phyloP scores from a whole-genome alignment of 2,888 invertebrate species.

The Capitulum mitella region DNA sequence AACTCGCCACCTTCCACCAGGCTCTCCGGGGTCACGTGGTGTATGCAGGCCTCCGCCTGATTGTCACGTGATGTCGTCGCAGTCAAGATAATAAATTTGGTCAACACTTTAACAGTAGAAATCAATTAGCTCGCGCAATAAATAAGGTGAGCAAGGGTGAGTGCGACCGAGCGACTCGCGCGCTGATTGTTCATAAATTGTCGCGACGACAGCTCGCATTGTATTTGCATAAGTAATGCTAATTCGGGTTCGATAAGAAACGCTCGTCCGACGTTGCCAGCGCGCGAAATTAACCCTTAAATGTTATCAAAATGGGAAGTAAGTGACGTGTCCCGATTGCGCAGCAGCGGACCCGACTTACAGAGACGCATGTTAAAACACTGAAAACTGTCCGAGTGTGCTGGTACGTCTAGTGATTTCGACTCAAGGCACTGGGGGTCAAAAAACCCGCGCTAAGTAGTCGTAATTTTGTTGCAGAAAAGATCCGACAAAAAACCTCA shows the following conservation, averaged over 20 bases:
- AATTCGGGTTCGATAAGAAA: conserved; percentile 17
- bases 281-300: background rate
- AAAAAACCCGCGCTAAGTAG: too few species aligned
- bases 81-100: conserved; percentile 5
- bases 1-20: background rate
- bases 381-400: too few species aligned
- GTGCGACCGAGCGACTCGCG: background rate
- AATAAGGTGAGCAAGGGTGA: background rate
- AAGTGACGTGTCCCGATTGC: background rate
- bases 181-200: conserved; percentile 14
- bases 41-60: background rate
- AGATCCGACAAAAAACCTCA: too few species aligned
- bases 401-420: too few species aligned
- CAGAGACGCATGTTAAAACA: too few species aligned
- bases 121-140: conserved; percentile 24
- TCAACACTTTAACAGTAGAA: conserved; percentile 25
- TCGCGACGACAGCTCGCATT: background rate
- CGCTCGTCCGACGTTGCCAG: background rate
- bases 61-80: background rate
- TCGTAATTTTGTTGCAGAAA: too few species aligned
- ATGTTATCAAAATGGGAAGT: background rate
- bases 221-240: conserved; percentile 18
- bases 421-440: too few species aligned
- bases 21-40: background rate
- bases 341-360: too few species aligned